Conservation (phyloP, 2,888 invertebrate species). For the Microchrysa polita region DNA sequence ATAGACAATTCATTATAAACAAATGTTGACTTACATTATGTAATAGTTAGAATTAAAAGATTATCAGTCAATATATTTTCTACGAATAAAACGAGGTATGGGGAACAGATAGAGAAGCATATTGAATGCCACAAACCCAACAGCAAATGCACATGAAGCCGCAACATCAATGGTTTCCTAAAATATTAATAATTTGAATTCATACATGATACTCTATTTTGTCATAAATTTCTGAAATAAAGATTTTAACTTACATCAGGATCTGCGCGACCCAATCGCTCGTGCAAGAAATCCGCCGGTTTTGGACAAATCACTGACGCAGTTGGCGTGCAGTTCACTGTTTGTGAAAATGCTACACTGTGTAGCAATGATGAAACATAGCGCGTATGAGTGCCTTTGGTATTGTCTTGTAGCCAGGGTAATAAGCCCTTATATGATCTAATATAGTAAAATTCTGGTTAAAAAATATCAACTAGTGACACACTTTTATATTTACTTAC, state of each 20-base stretch:
- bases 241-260: slow-evolving; percentile 58
- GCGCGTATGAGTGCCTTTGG: slow-evolving; percentile 80
- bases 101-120: slow-evolving; percentile 87
- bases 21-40: neutral
- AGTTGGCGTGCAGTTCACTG: slow-evolving; percentile 66
- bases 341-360: slow-evolving; percentile 73
- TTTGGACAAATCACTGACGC: slow-evolving; percentile 63
- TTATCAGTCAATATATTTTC: slow-evolving; percentile 73
- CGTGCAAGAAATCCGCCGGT: slow-evolving; percentile 62
- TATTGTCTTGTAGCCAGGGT: slow-evolving; percentile 83
- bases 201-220: slow-evolving; percentile 58
- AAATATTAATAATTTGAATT: slow-evolving; percentile 60
- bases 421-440: slow-evolving; percentile 82
- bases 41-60: no score
- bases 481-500: slow-evolving; percentile 62
- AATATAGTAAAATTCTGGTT: no score
- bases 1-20: slow-evolving; percentile 2
- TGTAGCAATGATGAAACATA: slow-evolving; percentile 82
- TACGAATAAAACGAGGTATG: slow-evolving; percentile 82
- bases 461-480: no score
- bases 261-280: slow-evolving; percentile 62
- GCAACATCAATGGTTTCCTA: slow-evolving; percentile 80
- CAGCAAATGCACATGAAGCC: slow-evolving; percentile 82
- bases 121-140: slow-evolving; percentile 83
- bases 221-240: neutral